phyloP scores from a whole-genome alignment of 2,888 invertebrate genomes.

The Luffia ferchaultella region DNA sequence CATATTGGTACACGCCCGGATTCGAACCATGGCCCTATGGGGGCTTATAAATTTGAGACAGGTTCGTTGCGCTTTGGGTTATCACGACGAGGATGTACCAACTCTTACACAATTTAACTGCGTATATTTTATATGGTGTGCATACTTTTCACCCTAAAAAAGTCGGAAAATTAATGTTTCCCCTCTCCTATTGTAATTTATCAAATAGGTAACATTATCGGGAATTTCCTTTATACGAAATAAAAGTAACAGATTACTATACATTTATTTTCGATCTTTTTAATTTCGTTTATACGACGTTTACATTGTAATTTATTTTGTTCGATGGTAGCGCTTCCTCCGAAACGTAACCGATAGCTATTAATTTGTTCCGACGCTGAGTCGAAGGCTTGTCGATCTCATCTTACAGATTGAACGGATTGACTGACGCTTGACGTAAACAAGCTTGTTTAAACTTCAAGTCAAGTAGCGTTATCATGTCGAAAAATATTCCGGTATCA shows the following conservation, averaged over 20 bases:
- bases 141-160: no score
- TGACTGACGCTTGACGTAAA: neutral
- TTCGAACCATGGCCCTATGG: no score
- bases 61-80: no score
- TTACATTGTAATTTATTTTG: neutral
- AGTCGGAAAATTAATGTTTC: no score
- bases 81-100: no score
- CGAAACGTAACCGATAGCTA: slow-evolving; percentile 28
- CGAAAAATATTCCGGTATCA: no score
- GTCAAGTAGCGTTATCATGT: neutral
- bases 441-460: neutral
- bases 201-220: neutral
- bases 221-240: neutral
- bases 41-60: no score
- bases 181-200: no score
- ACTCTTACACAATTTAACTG: no score
- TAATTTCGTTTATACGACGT: neutral
- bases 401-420: neutral
- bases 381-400: neutral
- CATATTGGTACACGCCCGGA: no score
- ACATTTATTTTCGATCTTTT: neutral
- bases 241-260: neutral
- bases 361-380: slow-evolving; percentile 44
- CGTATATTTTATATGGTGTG: no score
- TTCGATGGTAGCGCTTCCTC: neutral